Base-by-base conservation (phyloP, 1,140 invertebrate species). In the Trichonephila inaurata region DNA sequence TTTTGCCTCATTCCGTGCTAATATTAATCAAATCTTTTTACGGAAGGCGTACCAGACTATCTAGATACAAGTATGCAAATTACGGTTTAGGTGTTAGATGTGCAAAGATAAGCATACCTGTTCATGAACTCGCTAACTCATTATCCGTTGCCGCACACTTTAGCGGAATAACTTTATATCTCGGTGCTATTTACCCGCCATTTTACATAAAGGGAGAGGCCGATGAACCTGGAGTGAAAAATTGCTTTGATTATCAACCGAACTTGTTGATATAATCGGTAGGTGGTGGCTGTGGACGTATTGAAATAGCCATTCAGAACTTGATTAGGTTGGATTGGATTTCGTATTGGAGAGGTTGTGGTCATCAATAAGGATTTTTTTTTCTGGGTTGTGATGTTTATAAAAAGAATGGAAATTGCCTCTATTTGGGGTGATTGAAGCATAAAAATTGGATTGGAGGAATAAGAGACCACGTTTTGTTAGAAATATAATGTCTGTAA, bases 21-120 rank as follows among this genome's bases (percentile, higher is more conserved):
- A 77, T 28, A 77, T 77, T 77, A 77, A 77, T 77, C 72, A 77
- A 77, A 77, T 40, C 24, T 77, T 28, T 77, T 77, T 28, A n/a
- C 24, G 33, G 72, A 40, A 16, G 72, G 72, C 33, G 16, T 19
- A 14, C 72, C 72, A 7, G 16, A 12, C 24, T 77, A n/a, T 77
- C 72, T 14, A 16, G n/a, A 28, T 77, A 77, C 24, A 40, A 40
- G 33, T 77, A 77, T 77, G 72, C 72, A 77, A 77, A 77, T 77
- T 21, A 8, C 24, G 72, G 72, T 33, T 77, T 77, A 77, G 72
- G 72, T 77, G 72, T 77, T 24, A 77, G 72, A 77, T 77, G 33
- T 28, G 72, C 24, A 77, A 16, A 77, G 72, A 77, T 77, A 77
- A 77, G 24, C 72, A 2, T 33, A 77, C 72, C 33, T 33, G 24